Evolutionary conservation across 2,888 invertebrate species (phyloP).

Genomic region (Drosophila diplacantha): DNA sequence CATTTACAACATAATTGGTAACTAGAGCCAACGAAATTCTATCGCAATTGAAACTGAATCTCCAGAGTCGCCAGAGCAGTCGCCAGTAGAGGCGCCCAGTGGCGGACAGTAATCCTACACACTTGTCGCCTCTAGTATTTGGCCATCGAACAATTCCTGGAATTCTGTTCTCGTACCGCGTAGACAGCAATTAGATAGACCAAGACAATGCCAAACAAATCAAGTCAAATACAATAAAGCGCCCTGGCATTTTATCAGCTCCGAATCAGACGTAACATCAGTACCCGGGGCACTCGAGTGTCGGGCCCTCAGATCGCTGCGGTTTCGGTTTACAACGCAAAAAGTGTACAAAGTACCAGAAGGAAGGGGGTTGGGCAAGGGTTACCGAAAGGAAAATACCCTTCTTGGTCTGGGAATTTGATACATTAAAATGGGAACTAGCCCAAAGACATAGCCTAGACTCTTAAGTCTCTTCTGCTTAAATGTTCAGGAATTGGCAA

Average conservation of each 20-base stretch:
- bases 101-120: slow-evolving; percentile 26
- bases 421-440: background rate
- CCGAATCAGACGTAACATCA: slow-evolving; percentile 43
- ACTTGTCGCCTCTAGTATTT: slow-evolving; percentile 25
- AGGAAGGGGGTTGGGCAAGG: background rate
- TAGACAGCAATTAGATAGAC: slow-evolving; percentile 40
- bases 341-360: slow-evolving; percentile 5
- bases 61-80: background rate
- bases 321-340: slow-evolving; percentile 34
- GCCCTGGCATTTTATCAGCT: slow-evolving; percentile 51
- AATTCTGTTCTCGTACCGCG: slow-evolving; percentile 30
- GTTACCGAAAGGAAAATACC: background rate
- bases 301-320: slow-evolving; percentile 35
- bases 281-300: slow-evolving; percentile 32
- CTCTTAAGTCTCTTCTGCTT: background rate
- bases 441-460: no score
- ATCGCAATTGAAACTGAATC: slow-evolving; percentile 5
- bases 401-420: background rate
- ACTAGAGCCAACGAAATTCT: background rate
- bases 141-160: slow-evolving; percentile 25
- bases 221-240: slow-evolving; percentile 40
- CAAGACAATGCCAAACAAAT: slow-evolving; percentile 46
- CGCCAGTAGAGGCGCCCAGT: slow-evolving; percentile 1
- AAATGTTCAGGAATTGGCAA: no score
- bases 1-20: background rate